These are phyloP conservation scores for Scortum barcoo DNA, from an alignment of 2,113 vertebrate species.

Conservation along the genomic window DNA sequence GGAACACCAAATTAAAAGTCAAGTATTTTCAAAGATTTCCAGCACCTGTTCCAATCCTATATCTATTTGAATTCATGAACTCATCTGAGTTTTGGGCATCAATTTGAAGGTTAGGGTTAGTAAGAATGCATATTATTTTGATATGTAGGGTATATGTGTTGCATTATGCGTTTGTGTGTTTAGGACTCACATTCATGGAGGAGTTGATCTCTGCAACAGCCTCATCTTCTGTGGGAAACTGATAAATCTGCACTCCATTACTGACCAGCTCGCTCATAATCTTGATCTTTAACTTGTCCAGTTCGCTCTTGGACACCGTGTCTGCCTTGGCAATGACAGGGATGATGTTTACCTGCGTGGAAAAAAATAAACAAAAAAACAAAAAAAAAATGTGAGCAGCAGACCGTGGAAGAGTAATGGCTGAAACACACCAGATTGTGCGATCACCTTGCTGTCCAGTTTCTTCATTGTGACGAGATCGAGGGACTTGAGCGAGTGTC, in stretches of 20 bases:
- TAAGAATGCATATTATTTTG: not conserved
- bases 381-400: not conserved
- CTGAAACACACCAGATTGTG: not conserved
- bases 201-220: conserved; percentile 95
- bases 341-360: conserved; percentile 93
- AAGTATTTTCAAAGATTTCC: no score
- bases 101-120: not conserved
- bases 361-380: not conserved
- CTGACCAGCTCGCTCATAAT: conserved; percentile 98
- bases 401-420: not conserved
- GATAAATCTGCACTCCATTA: conserved; percentile 97
- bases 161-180: not conserved
- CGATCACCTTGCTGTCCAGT: conserved; percentile 93
- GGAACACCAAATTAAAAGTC: no score
- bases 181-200: conserved; percentile 95
- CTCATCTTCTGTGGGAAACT: conserved; percentile 96
- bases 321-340: conserved; percentile 98
- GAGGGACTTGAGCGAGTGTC: conserved; percentile 95
- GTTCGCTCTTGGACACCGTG: conserved; percentile 94
- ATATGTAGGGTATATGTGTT: not conserved
- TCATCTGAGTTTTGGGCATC: not conserved
- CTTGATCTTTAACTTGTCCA: conserved; percentile 98
- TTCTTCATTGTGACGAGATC: conserved; percentile 99
- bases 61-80: not conserved
- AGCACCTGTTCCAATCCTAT: no score